phyloP scores from a whole-genome alignment of 92 coral and sea anemone genomes.

The Phenganax marumi region DNA sequence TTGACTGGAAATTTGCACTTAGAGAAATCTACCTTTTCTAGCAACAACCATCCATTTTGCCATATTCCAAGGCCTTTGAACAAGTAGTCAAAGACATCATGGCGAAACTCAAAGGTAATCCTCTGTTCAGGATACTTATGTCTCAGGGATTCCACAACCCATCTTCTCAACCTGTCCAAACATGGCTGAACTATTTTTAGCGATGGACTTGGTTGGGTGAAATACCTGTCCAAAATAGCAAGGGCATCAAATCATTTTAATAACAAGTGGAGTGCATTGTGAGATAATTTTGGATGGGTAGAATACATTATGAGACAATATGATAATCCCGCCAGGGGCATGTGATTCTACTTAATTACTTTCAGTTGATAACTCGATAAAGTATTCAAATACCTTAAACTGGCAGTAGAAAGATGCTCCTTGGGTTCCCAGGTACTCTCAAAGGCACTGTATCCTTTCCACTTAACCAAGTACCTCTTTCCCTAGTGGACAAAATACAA shows the following conservation, averaged over 20 bases:
- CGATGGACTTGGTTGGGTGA: background rate
- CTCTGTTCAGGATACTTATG: conserved; percentile 49
- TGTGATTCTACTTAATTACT: background rate
- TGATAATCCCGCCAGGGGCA: background rate
- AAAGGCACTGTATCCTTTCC: conserved; percentile 12
- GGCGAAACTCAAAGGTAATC: conserved; percentile 12
- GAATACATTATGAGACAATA: background rate
- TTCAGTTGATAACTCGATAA: background rate
- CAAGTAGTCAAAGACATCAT: conserved; percentile 1
- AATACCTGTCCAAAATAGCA: background rate
- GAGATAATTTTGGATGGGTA: background rate
- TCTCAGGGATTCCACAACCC: conserved; percentile 42
- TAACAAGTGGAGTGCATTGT: background rate
- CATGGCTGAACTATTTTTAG: conserved; percentile 7
- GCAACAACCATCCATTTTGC: too few species aligned
- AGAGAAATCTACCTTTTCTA: too few species aligned
- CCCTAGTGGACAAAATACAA: background rate
- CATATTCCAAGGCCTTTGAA: background rate
- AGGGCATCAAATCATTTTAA: background rate
- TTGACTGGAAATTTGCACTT: too few species aligned
- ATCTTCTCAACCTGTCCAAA: conserved; percentile 52
- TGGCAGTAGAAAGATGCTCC: background rate
- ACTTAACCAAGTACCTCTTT: background rate
- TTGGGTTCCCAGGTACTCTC: background rate
- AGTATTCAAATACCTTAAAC: background rate